These are phyloP conservation scores for Meghimatium bilineatum DNA, from an alignment of 2,888 invertebrate genomes.

Conservation along the genomic window DNA sequence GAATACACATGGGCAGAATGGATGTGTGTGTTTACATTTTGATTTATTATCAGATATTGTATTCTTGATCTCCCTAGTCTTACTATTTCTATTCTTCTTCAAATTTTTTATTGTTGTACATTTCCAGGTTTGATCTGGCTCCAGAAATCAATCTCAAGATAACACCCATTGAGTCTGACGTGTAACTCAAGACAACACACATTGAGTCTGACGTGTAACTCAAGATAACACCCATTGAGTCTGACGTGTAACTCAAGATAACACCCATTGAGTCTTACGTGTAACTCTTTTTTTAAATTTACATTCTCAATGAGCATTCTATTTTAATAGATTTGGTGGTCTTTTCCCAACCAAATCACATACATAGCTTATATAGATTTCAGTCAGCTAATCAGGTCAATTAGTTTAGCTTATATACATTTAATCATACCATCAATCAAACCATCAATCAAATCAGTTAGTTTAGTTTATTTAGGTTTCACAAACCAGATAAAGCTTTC, in stretches of 20 bases:
- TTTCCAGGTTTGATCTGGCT: constrained; percentile 63
- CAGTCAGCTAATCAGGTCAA: neutral
- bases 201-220: constrained; percentile 54
- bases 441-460: neutral
- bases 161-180: constrained; percentile 54
- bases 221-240: constrained; percentile 54
- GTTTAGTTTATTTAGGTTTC: neutral
- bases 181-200: constrained; percentile 51
- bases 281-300: constrained; percentile 31
- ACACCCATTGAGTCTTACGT: constrained; percentile 55
- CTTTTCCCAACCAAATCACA: too few species aligned
- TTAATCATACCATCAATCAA: neutral
- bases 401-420: neutral
- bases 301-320: too few species aligned
- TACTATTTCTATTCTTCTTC: neutral
- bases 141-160: constrained; percentile 59
- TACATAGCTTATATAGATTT: neutral
- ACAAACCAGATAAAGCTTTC: neutral
- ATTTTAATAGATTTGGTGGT: too few species aligned
- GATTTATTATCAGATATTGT: neutral
- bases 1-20: too few species aligned
- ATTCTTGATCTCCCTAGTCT: neutral
- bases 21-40: neutral
- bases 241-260: constrained; percentile 54
- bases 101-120: constrained; percentile 8